phyloP scores from a whole-genome alignment of 2,888 invertebrate species.

The Ophion costatus region DNA sequence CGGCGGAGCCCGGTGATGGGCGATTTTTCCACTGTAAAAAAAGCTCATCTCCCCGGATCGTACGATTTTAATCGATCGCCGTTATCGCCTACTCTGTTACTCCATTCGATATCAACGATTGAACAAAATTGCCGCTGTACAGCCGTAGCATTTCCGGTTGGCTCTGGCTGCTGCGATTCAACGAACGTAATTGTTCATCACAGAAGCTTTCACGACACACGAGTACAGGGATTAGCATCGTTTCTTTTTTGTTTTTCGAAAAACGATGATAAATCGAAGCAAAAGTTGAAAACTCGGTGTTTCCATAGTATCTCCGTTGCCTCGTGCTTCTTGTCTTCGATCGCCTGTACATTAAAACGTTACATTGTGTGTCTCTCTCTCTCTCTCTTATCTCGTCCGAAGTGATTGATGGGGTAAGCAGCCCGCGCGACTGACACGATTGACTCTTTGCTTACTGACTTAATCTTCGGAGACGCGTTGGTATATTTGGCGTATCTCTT shows the following conservation, averaged over 20 bases:
- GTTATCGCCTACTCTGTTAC: background rate
- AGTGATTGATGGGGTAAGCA: conserved; percentile 46
- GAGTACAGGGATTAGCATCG: conserved; percentile 36
- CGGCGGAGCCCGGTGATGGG: conserved; percentile 76
- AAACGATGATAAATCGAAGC: conserved; percentile 15
- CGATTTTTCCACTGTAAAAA: conserved; percentile 22
- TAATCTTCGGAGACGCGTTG: conserved; percentile 43
- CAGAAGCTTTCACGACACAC: conserved; percentile 76
- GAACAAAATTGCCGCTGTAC: conserved; percentile 8
- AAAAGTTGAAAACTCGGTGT: background rate
- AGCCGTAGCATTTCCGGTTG: conserved; percentile 65
- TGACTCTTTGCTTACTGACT: conserved; percentile 49
- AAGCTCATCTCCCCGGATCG: conserved; percentile 43
- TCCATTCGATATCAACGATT: conserved; percentile 1
- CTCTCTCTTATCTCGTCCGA: conserved; percentile 10
- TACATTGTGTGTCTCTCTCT: conserved; percentile 16
- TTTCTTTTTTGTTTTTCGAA: background rate
- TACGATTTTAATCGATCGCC: conserved; percentile 19
- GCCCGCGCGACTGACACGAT: conserved; percentile 40
- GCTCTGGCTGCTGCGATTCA: conserved; percentile 78
- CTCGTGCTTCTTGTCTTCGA: conserved; percentile 15
- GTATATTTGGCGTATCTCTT: conserved; percentile 47
- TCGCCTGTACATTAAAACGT: conserved; percentile 45
- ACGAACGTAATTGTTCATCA: conserved; percentile 75
- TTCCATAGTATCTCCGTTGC: too few species aligned